Conservation (phyloP, 2,888 invertebrate genomes). For the Drosophila nigritarsus region DNA sequence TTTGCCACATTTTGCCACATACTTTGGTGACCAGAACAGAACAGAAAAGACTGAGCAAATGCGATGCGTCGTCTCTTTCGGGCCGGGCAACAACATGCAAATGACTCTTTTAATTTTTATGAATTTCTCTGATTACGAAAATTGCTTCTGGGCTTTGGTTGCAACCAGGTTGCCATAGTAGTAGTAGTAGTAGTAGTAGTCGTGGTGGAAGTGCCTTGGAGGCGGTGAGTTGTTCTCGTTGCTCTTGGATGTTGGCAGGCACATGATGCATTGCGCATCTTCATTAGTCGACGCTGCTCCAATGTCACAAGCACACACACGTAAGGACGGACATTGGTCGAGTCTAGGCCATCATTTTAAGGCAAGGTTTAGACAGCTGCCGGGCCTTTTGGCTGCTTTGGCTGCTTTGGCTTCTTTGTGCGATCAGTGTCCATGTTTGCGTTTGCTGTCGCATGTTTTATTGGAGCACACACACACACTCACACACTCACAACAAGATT, state of each 20-base stretch:
- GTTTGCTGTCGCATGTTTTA: slow-evolving; percentile 76
- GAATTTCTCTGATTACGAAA: slow-evolving; percentile 81
- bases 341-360: slow-evolving; percentile 72
- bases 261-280: slow-evolving; percentile 80
- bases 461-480: slow-evolving; percentile 50
- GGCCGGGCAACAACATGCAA: slow-evolving; percentile 72
- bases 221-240: slow-evolving; percentile 22
- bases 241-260: slow-evolving; percentile 42
- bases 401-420: slow-evolving; percentile 39
- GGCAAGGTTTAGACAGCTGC: slow-evolving; percentile 70
- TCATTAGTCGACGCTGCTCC: slow-evolving; percentile 78
- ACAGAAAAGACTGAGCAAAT: neutral
- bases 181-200: neutral
- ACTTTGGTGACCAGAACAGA: slow-evolving; percentile 26
- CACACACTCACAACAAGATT: slow-evolving; percentile 15
- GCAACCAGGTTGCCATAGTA: slow-evolving; percentile 21
- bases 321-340: neutral
- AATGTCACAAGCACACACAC: slow-evolving; percentile 52
- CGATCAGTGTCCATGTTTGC: slow-evolving; percentile 75
- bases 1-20: slow-evolving; percentile 55
- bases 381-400: slow-evolving; percentile 42
- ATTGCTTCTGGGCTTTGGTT: slow-evolving; percentile 79
- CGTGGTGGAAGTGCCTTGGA: neutral
- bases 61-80: slow-evolving; percentile 2
- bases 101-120: slow-evolving; percentile 81